These are phyloP conservation scores for Ailurus styani DNA, from an alignment of 2,113 vertebrate species.

Conservation along the genomic window DNA sequence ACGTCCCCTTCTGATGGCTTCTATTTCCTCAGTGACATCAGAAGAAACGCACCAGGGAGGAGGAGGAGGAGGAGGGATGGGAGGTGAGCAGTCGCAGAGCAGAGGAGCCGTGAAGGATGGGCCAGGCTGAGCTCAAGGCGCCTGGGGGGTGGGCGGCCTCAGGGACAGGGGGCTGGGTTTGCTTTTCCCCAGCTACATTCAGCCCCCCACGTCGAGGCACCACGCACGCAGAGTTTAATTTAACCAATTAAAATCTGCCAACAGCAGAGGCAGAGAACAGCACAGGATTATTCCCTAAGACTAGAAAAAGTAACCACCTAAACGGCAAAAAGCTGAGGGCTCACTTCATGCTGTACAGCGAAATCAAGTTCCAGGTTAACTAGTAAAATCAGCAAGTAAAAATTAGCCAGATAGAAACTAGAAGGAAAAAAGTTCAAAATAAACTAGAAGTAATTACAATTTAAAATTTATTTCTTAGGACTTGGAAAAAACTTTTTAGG, in stretches of 20 bases:
- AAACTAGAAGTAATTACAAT: background rate
- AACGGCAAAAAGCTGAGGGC: background rate
- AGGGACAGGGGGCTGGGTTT: background rate
- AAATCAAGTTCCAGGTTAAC: background rate
- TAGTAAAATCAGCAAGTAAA: background rate
- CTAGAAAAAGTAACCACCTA: background rate
- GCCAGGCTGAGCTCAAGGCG: background rate
- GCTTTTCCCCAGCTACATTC: no score
- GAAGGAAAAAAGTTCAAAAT: background rate
- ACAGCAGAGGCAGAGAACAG: background rate
- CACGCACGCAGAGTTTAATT: background rate
- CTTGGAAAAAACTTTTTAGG: background rate
- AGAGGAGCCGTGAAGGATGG: background rate
- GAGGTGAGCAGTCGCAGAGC: background rate
- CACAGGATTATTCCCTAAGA: background rate
- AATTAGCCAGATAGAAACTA: background rate
- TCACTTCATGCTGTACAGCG: background rate
- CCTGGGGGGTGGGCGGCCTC: background rate
- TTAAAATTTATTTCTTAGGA: background rate
- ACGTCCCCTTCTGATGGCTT: background rate
- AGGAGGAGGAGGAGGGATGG: background rate
- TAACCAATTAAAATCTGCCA: background rate
- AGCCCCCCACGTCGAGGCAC: background rate
- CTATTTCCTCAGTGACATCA: background rate
- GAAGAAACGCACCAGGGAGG: background rate